Percentiles rank a stretch among this genome's conserved stretches.
Evolutionary conservation across 2,888 invertebrate genomes (phyloP).

Genomic region (Leucophenga maculata): DNA sequence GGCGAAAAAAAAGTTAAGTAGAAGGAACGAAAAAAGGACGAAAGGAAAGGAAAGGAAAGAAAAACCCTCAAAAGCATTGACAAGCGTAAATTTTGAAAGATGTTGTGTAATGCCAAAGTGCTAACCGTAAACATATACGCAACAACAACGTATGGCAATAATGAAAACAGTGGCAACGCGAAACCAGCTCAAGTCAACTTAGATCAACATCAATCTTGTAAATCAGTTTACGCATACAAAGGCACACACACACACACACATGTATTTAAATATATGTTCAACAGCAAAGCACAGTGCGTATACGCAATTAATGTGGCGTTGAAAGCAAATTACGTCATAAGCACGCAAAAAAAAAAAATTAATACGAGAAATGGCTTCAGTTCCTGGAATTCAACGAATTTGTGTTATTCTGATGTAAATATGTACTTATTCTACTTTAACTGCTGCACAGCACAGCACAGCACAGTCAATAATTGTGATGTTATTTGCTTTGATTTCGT

Average conservation of each 20-base stretch:
- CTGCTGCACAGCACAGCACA: neutral
- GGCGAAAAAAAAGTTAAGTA: neutral
- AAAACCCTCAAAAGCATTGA: slow-evolving; percentile 14
- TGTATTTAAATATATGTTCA: slow-evolving; percentile 1
- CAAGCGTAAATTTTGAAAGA: slow-evolving; percentile 21
- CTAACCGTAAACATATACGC: slow-evolving; percentile 33
- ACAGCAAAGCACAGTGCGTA: slow-evolving; percentile 49
- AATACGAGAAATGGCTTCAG: neutral
- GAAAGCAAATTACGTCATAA: slow-evolving; percentile 22
- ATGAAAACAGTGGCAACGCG: neutral
- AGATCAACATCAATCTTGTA: slow-evolving; percentile 17
- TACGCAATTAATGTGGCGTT: slow-evolving; percentile 47
- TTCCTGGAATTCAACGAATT: too few species aligned
- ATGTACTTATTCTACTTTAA: neutral
- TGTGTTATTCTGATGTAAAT: too few species aligned
- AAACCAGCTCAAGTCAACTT: slow-evolving; percentile 1
- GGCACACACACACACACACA: too few species aligned
- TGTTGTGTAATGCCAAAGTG: too few species aligned
- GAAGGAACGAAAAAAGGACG: slow-evolving; percentile 20
- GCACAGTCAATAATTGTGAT: neutral
- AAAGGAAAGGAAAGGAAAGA: slow-evolving; percentile 21
- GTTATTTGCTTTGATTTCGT: neutral
- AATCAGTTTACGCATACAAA: slow-evolving; percentile 4
- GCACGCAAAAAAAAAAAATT: neutral
- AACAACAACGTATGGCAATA: slow-evolving; percentile 10